A percentile compares a stretch with the other conserved stretches of the same genome.
Evolutionary conservation across 2,888 invertebrate species (phyloP).

Genomic region (Barypeithes pellucidus): DNA sequence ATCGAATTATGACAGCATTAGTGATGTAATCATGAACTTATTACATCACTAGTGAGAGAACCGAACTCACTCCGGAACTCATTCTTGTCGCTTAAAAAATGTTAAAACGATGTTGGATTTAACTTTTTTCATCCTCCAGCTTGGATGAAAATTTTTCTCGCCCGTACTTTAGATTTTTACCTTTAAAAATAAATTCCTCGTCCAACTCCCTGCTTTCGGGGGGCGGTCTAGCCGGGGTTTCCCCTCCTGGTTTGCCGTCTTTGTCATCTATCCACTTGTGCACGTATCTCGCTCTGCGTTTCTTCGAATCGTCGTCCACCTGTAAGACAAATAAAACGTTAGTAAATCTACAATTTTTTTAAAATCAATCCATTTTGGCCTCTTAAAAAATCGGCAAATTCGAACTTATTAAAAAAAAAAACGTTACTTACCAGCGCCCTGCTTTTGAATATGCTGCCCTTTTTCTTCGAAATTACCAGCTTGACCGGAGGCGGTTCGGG

Average conservation of each 20-base stretch:
- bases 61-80: no score
- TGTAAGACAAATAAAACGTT: slow-evolving; percentile 8
- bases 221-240: slow-evolving; percentile 50
- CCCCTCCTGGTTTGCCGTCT: slow-evolving; percentile 56
- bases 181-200: slow-evolving; percentile 34
- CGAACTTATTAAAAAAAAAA: no score
- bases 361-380: no score
- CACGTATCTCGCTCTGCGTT: slow-evolving; percentile 85
- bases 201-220: slow-evolving; percentile 46
- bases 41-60: no score
- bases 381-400: no score
- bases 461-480: slow-evolving; percentile 85
- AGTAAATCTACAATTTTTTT: no score
- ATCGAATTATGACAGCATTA: no score
- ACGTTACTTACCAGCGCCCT: slow-evolving; percentile 75
- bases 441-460: slow-evolving; percentile 93
- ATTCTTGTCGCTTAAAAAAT: no score
- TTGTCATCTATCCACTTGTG: slow-evolving; percentile 91
- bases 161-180: slow-evolving; percentile 15
- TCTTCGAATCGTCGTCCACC: slow-evolving; percentile 78
- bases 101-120: no score
- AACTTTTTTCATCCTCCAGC: no score
- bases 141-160: no score
- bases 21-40: no score
- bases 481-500: slow-evolving; percentile 73